phyloP scores from a whole-genome alignment of 2,797 vertebrate species.

The Crenichthys baileyi region DNA sequence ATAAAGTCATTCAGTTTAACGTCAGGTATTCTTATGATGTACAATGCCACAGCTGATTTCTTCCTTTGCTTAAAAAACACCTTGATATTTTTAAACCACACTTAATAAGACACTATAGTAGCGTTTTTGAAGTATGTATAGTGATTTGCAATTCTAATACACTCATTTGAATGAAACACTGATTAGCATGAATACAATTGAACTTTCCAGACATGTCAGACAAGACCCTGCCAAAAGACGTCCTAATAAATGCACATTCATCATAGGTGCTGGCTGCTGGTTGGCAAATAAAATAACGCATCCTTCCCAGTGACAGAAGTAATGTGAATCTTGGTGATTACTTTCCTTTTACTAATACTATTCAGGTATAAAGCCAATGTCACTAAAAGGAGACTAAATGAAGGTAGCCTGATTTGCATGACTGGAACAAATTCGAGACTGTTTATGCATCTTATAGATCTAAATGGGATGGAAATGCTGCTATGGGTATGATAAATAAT shows the following conservation, averaged over 20 bases:
- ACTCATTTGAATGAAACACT: conserved; percentile 87
- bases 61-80: conserved; percentile 23
- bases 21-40: conserved; percentile 3
- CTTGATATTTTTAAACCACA: conserved; percentile 47
- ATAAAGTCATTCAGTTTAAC: conserved; percentile 32
- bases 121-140: conserved; percentile 78
- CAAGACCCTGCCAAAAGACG: conserved; percentile 82
- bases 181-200: conserved; percentile 86
- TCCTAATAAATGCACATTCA: conserved; percentile 79
- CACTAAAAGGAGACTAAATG: conserved; percentile 58
- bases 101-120: conserved; percentile 76
- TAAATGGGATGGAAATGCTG: conserved; percentile 38
- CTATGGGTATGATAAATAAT: neutral
- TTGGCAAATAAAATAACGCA: conserved; percentile 54
- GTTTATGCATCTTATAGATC: conserved; percentile 61
- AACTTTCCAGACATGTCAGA: conserved; percentile 86
- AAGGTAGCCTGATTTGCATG: conserved; percentile 50
- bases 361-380: conserved; percentile 79
- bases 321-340: conserved; percentile 51
- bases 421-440: conserved; percentile 53
- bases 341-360: conserved; percentile 77
- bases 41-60: neutral
- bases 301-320: conserved; percentile 57
- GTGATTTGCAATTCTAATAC: conserved; percentile 88
- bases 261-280: conserved; percentile 73